Evolutionary conservation across 2,888 invertebrate species (phyloP), one percentile per base, ranked within the genome.

Genomic region (Galerucella calmariensis): DNA sequence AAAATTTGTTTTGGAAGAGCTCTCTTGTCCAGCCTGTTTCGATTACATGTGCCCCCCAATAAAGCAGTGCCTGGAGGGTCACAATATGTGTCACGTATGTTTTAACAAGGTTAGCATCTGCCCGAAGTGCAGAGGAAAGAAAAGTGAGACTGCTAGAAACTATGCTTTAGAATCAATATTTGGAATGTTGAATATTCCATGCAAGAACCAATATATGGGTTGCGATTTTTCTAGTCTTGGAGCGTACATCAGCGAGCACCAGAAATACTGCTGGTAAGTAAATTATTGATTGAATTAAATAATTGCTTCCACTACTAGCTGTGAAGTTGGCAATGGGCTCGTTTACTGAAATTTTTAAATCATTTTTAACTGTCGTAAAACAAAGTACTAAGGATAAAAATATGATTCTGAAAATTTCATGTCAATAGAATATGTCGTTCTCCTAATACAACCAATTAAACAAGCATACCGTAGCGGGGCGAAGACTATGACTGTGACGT

Each of bases 31-130:
- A 10, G 71, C 82, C 8, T 85, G 85, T 72, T 72, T 78, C 2
- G 79, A 82, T n/a, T 76, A 77, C 41, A 80, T 83, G 80, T 67
- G 66, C n/a, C 76, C 79, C 8, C 84, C 84, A 6, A 84, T 84
- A 10, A 67, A 74, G 4, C 81, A 81, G 46, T 85, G 85, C 71
- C 65, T 67, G 59, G 79, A 72, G 4, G 83, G 83, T 0, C 84
- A 85, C 73, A 82, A 80, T 69, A 78, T 82, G 63, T 84, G 84
- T 72, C 77, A 76, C 8, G 72, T 73, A 16, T 85, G 85, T 74
- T 74, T 81, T 5, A 65, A 75, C 24, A 62, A 67, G 20, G 73
- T 81, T 3, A 77, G 67, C 14, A 71, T 41, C 0, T 84, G 84
- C 72, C 83, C 83, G 1, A 75, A 73, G 58, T 85, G 85, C 67